Conservation (phyloP, 2,113 vertebrate genomes). For the Pelobates fuscus region DNA sequence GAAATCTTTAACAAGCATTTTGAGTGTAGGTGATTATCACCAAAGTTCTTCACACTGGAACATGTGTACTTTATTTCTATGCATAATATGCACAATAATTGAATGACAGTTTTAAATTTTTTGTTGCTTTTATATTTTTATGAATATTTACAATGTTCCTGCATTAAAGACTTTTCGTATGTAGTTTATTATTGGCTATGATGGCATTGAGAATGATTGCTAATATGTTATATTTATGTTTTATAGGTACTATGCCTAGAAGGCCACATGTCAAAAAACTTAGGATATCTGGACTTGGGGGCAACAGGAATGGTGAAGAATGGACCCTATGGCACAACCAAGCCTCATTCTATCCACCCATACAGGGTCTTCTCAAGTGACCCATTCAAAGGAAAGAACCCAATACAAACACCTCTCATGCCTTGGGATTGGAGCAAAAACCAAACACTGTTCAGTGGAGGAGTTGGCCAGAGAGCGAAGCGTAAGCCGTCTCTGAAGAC, state of each 20-base stretch:
- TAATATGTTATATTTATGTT: slow-evolving; percentile 17
- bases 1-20: no score
- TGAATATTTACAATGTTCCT: no score
- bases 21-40: no score
- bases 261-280: slow-evolving; percentile 72
- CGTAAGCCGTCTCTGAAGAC: slow-evolving; percentile 87
- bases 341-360: slow-evolving; percentile 68
- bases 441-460: slow-evolving; percentile 69
- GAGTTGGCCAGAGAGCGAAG: slow-evolving; percentile 75
- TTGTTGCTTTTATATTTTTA: no score
- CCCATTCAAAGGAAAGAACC: slow-evolving; percentile 71
- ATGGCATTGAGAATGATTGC: no score
- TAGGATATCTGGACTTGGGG: slow-evolving; percentile 82
- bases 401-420: slow-evolving; percentile 67
- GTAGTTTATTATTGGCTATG: no score
- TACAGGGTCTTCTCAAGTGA: slow-evolving; percentile 68
- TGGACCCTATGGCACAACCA: slow-evolving; percentile 68
- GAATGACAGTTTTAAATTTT: no score
- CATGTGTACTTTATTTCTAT: no score
- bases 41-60: no score
- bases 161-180: no score
- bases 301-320: slow-evolving; percentile 73
- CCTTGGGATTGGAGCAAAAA: slow-evolving; percentile 78
- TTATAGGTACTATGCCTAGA: slow-evolving; percentile 77
- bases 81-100: no score